These are phyloP conservation scores for Bufo gargarizans DNA, from an alignment of 2,113 vertebrate genomes.

Conservation along the genomic window DNA sequence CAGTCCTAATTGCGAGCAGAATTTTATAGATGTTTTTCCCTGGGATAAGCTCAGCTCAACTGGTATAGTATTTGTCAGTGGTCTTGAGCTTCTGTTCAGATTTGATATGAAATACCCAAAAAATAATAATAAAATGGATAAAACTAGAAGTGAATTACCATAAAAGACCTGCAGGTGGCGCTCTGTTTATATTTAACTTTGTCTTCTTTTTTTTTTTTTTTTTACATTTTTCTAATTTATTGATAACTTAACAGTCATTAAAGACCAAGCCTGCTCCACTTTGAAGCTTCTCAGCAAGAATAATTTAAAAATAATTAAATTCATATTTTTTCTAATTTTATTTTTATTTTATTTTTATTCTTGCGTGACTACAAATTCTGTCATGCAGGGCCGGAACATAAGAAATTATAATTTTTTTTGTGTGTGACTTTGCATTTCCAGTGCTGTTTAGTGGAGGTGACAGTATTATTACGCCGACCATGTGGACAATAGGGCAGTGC, in stretches of 20 bases:
- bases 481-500: no score
- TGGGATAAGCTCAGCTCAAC: constrained; percentile 9
- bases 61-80: constrained; percentile 39
- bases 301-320: constrained; percentile 18
- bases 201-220: background rate
- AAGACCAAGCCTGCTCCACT: background rate
- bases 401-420: background rate
- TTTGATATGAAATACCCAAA: background rate
- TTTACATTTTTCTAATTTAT: constrained; percentile 37
- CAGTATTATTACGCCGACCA: background rate
- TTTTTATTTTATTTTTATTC: background rate
- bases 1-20: constrained; percentile 28
- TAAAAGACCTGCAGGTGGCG: constrained; percentile 47
- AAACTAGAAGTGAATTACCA: constrained; percentile 18
- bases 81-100: constrained; percentile 18
- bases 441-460: background rate
- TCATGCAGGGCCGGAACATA: background rate
- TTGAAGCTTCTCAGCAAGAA: constrained; percentile 26
- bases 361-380: background rate
- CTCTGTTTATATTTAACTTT: constrained; percentile 33
- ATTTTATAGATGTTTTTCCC: constrained; percentile 27
- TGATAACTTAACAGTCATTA: constrained; percentile 26
- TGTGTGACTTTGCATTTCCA: constrained; percentile 35
- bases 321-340: constrained; percentile 1
- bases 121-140: background rate